phyloP scores from a whole-genome alignment of 2,113 vertebrate genomes.

The Mola mola region DNA sequence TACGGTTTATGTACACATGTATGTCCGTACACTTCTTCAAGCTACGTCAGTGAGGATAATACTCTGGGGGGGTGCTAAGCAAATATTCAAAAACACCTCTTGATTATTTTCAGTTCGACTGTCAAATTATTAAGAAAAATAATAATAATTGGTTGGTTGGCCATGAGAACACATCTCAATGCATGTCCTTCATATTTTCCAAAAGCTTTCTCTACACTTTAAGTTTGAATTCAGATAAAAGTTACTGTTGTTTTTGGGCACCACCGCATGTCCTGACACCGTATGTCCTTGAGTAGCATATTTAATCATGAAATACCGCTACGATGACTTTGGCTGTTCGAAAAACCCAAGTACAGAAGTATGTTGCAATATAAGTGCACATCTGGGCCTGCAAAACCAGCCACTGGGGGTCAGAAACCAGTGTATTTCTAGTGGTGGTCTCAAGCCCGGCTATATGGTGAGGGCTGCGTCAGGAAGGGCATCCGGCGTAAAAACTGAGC shows the following conservation, averaged over 20 bases:
- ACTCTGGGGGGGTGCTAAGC: neutral
- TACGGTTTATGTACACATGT: neutral
- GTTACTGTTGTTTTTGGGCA: neutral
- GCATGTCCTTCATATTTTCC: neutral
- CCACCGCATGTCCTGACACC: neutral
- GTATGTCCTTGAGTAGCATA: conserved; percentile 5
- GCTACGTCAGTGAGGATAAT: neutral
- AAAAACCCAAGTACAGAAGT: too few species aligned
- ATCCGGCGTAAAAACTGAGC: too few species aligned
- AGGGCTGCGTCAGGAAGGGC: too few species aligned
- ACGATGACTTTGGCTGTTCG: too few species aligned
- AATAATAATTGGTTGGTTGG: neutral
- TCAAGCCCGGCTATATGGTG: too few species aligned
- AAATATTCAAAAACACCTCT: neutral
- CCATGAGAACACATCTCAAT: neutral
- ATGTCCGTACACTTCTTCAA: neutral
- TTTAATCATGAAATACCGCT: neutral
- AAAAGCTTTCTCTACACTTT: neutral
- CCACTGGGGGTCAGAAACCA: too few species aligned
- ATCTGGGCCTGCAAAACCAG: too few species aligned
- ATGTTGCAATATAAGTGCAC: too few species aligned
- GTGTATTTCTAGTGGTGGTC: too few species aligned
- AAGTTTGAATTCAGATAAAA: neutral
- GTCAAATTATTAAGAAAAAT: conserved; percentile 1
- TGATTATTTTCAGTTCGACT: conserved; percentile 24